Conservation (phyloP, 2,888 invertebrate genomes). For the Ephialtes manifestator region DNA sequence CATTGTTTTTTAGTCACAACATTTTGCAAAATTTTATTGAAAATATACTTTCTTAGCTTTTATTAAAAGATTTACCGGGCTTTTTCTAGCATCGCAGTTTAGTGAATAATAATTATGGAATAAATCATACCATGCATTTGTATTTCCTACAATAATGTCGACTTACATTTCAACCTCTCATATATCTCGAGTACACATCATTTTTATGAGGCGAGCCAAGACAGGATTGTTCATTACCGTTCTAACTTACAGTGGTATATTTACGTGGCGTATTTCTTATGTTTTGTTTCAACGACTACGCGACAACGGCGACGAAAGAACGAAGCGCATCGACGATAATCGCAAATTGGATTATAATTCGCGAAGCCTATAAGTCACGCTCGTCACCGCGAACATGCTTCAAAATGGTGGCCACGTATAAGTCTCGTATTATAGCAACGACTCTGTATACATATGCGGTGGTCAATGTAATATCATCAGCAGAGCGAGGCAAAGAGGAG, state of each 20-base stretch:
- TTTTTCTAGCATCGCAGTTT: too few species aligned
- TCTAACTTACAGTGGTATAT: constrained; percentile 47
- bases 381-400: constrained; percentile 81
- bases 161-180: not conserved
- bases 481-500: constrained; percentile 42
- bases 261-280: constrained; percentile 49
- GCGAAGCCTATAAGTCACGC: constrained; percentile 84
- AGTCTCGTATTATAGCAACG: constrained; percentile 43
- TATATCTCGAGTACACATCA: not conserved
- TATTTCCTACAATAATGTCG: too few species aligned
- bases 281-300: constrained; percentile 48
- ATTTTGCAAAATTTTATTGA: not conserved
- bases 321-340: constrained; percentile 80
- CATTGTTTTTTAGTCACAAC: too few species aligned
- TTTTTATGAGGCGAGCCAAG: not conserved
- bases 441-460: constrained; percentile 30
- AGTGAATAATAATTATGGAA: too few species aligned
- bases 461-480: constrained; percentile 55
- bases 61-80: too few species aligned
- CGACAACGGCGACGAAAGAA: constrained; percentile 57
- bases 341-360: constrained; percentile 86
- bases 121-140: too few species aligned
- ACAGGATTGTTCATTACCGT: constrained; percentile 8
- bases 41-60: not conserved
- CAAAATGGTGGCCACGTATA: constrained; percentile 54